Base-by-base conservation (phyloP, 2,797 vertebrate genomes). In the Scomberomorus guttatus region DNA sequence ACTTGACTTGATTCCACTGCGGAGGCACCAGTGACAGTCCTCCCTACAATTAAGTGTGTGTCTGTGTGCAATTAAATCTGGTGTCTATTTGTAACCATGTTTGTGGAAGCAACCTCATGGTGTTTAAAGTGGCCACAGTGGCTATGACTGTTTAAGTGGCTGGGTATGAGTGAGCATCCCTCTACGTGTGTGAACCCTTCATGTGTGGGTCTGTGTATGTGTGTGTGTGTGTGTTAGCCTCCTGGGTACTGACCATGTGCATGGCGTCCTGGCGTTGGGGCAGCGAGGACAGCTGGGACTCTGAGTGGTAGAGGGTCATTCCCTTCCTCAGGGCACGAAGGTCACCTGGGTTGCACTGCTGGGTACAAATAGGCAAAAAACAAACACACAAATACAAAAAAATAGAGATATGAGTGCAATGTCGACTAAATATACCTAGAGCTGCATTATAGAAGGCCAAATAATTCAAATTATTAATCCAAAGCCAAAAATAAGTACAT, bases 291-390 rank as follows among this genome's bases (percentile, higher is more conserved):
- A 99, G 97, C 95, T 98, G 97, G 18, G 98, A 97, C 93, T 99
- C 98, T 0, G 98, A 99, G 95, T 97, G 97, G 94, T 98, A 98
- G 0, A 96, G 97, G 48, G 96, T 97, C 92, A 97, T 92, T 68
- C 97, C 97, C 90, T 99, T 99, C 90, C 97, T 94, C 83, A 98
- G 94, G 22, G 92, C 96, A 82, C 97, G 96, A 81, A 97, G 95
- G 88, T 98, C 97, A 72, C 97, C 97, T 0, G 95, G 90, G 92
- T 96, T 96, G 52, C 95, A 95, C 93, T 98, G 97, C 93, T 94
- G 87, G 17, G 70, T 20, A 73, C 62, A 67, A 48, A 63, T 8
- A 32, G 50, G 58, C 50, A 82, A 52, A 80, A 72, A 75, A 88
- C 29, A 84, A 32, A 42, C 39, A 42, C 46, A 80, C 61, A 59